These are phyloP conservation scores for Anticlea derivata DNA, from an alignment of 2,888 invertebrate species.

Conservation along the genomic window DNA sequence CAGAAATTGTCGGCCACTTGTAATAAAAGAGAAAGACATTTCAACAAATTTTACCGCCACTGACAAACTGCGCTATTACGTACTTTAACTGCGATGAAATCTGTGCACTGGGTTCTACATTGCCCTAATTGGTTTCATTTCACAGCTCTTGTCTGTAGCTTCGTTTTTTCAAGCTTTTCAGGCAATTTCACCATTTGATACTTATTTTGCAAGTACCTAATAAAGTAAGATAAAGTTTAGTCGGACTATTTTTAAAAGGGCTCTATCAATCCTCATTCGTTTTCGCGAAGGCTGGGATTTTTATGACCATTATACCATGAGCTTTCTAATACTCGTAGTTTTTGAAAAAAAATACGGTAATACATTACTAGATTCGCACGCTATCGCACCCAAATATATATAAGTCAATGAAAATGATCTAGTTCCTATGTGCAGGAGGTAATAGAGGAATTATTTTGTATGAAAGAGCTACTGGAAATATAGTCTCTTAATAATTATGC, in stretches of 20 bases:
- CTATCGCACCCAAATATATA: no score
- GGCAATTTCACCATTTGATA: not conserved
- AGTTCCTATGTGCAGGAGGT: no score
- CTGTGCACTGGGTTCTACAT: slow-evolving; percentile 21
- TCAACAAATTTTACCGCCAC: slow-evolving; percentile 14
- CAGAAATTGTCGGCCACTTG: slow-evolving; percentile 11
- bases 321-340: no score
- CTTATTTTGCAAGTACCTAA: not conserved
- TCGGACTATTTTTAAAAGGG: not conserved
- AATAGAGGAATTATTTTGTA: no score
- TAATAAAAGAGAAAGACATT: slow-evolving; percentile 23
- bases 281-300: no score
- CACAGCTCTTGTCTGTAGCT: slow-evolving; percentile 25
- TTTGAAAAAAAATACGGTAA: no score
- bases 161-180: slow-evolving; percentile 4
- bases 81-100: slow-evolving; percentile 19
- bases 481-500: no score
- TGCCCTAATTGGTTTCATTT: slow-evolving; percentile 29
- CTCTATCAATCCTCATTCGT: not conserved
- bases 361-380: no score
- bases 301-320: no score
- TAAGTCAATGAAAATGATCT: no score
- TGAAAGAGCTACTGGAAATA: no score
- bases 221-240: no score
- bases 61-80: slow-evolving; percentile 20